Percentiles rank a stretch among this genome's conserved stretches.
Conservation (phyloP, 2,888 invertebrate genomes). For the Conops quadrifasciatus region DNA sequence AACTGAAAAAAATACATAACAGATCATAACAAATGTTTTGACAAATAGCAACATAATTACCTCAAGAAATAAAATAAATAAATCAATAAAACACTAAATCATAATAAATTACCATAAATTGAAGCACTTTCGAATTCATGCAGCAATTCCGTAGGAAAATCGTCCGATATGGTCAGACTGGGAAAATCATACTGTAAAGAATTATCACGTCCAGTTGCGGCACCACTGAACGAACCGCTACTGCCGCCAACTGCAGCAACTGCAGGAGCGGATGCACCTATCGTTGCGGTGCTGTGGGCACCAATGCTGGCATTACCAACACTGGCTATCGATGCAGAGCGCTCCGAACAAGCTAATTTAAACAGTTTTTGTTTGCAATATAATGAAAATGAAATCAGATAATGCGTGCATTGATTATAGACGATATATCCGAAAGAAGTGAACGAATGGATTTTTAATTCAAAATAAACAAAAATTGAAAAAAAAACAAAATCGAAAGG, state of each 20-base stretch:
- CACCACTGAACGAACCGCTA: conserved; percentile 43
- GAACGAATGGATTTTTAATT: too few species aligned
- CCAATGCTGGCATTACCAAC: conserved; percentile 63
- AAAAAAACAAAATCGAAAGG: conserved; percentile 40
- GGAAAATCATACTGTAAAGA: conserved; percentile 66
- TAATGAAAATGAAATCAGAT: conserved; percentile 32
- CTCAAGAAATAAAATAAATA: conserved; percentile 14
- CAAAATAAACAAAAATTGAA: conserved; percentile 38
- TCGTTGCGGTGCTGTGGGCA: conserved; percentile 58
- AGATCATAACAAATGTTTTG: not conserved
- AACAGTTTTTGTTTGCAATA: conserved; percentile 17
- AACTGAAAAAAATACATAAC: conserved; percentile 13
- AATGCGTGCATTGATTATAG: conserved; percentile 24
- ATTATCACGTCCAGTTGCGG: conserved; percentile 57
- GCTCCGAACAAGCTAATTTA: conserved; percentile 63
- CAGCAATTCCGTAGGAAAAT: conserved; percentile 63
- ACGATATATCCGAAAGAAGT: not conserved
- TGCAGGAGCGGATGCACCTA: conserved; percentile 50
- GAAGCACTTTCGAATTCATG: conserved; percentile 63
- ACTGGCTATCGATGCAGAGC: conserved; percentile 64
- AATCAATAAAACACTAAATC: conserved; percentile 33
- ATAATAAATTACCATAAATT: conserved; percentile 63
- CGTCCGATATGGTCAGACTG: conserved; percentile 65
- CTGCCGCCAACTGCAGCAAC: conserved; percentile 45
- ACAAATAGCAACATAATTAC: conserved; percentile 24